A percentile compares a stretch with the other conserved stretches of the same genome.
These are phyloP conservation scores for Macrobrachium nipponense DNA, from an alignment of 1,140 invertebrate species.

Conservation along the genomic window DNA sequence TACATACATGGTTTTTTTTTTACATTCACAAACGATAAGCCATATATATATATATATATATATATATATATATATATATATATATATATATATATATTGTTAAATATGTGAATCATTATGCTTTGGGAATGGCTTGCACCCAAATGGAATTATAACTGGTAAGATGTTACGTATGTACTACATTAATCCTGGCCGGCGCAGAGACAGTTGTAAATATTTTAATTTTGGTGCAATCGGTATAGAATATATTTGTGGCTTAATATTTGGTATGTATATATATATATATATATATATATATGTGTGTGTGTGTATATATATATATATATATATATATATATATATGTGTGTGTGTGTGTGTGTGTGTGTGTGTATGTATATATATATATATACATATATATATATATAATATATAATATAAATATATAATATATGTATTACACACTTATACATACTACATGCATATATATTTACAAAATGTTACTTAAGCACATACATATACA, in stretches of 20 bases:
- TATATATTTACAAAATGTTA: no score
- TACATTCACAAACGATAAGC: no score
- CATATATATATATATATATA: no score
- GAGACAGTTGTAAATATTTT: no score
- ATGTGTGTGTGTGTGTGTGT: constrained; percentile 9
- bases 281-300: not conserved
- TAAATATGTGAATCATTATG: no score
- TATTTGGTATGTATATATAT: not conserved
- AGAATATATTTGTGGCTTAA: no score
- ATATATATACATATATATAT: constrained; percentile 31
- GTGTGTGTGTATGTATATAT: constrained; percentile 32
- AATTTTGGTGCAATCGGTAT: no score
- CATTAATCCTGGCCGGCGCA: no score
- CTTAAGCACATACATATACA: constrained; percentile 8
- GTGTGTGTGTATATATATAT: not conserved
- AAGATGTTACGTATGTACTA: no score
- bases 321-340: constrained; percentile 1
- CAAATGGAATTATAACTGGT: no score
- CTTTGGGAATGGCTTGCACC: no score
- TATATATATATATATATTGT: constrained; percentile 16
- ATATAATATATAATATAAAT: constrained; percentile 10
- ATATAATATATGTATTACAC: not conserved
- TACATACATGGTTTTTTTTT: no score
- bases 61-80: constrained; percentile 16
- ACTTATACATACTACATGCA: not conserved